Evolutionary conservation across 2,797 vertebrate genomes (phyloP).

Genomic region (Tauraco hartlaubi): DNA sequence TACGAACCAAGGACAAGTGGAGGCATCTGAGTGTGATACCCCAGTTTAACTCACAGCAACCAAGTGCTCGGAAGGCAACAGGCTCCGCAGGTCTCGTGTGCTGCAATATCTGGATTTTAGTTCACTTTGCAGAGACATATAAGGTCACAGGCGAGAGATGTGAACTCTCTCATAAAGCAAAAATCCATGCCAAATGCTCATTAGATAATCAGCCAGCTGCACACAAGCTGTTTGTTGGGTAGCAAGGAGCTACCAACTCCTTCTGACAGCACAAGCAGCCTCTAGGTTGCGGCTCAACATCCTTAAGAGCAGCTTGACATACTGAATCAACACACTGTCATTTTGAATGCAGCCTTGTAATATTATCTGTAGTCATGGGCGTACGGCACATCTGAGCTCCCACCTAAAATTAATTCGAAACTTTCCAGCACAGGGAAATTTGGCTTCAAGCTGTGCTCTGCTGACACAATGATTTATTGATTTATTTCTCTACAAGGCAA

Average conservation of each 20-base stretch:
- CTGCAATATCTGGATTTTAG: neutral
- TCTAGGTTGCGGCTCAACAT: neutral
- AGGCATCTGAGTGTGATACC: neutral
- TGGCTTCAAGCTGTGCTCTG: neutral
- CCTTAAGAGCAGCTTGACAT: neutral
- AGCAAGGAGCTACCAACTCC: neutral
- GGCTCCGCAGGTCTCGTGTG: rapidly evolving
- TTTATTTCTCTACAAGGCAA: neutral
- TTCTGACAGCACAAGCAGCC: neutral
- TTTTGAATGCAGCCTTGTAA: neutral
- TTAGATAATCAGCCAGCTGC: neutral
- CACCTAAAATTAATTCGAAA: neutral
- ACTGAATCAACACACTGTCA: neutral
- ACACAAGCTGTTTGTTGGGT: neutral
- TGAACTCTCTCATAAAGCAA: neutral
- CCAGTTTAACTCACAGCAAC: neutral
- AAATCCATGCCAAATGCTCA: neutral
- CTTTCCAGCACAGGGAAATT: neutral
- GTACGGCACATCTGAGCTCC: neutral
- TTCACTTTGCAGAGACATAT: neutral
- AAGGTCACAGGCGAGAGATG: neutral
- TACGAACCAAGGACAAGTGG: neutral
- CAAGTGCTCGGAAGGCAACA: neutral
- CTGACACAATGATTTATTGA: slow-evolving; percentile 34
- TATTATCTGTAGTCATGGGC: neutral